Evolutionary conservation across 2,113 vertebrate genomes (phyloP).

Genomic region (Pavo muticus): DNA sequence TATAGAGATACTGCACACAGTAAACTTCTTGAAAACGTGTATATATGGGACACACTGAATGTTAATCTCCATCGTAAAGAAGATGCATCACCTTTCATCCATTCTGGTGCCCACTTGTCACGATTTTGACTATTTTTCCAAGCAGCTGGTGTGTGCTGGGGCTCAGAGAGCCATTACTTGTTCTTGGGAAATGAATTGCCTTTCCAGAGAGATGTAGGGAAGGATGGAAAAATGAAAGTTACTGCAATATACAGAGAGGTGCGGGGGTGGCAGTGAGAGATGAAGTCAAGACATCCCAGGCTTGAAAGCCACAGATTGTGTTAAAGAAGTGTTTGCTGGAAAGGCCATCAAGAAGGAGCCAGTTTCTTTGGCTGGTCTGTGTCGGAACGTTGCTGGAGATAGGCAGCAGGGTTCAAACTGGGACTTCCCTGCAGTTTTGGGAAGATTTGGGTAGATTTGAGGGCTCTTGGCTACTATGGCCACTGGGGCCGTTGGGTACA

Average conservation of each 20-base stretch:
- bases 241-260: background rate
- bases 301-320: background rate
- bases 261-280: background rate
- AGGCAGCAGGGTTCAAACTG: accelerated
- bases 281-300: background rate
- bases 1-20: background rate
- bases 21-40: background rate
- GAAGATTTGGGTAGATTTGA: background rate
- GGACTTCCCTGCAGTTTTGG: background rate
- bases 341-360: background rate
- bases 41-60: accelerated
- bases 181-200: background rate
- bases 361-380: background rate
- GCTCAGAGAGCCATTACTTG: background rate
- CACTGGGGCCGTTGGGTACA: background rate
- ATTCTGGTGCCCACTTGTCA: background rate
- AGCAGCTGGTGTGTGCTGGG: background rate
- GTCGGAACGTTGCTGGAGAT: accelerated
- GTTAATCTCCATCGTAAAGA: background rate
- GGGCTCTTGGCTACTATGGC: background rate
- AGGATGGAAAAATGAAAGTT: background rate
- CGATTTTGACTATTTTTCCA: background rate
- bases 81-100: background rate
- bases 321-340: background rate
- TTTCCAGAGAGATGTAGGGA: background rate